Evolutionary conservation across 2,797 vertebrate genomes (phyloP), one percentile per base, ranked within the genome.

Genomic region (Stomatorhinus walkeri): DNA sequence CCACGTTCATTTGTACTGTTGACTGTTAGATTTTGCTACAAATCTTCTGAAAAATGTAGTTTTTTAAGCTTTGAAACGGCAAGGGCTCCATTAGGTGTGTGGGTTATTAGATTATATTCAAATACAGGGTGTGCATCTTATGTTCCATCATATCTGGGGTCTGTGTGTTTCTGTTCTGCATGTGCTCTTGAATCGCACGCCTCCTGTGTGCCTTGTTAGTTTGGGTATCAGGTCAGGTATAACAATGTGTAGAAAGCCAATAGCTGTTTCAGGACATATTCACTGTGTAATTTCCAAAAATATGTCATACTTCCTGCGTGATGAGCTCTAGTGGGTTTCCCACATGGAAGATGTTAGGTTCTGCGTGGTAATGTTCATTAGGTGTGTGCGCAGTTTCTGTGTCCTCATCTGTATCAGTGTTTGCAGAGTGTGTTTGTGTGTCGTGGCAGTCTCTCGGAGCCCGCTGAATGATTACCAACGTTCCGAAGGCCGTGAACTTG

Each of bases 381-480:
- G 16, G 36, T 46, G 14, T 19, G 36, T 79, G 36, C 9, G 72
- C 36, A 7, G 40, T 4, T 79, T 24, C 68, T n/a, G 2, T 79
- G 14, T 9, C 19, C 14, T 46, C 40, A 46, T 12, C 32, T 68
- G 36, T 68, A 28, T 19, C 14, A 52, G 56, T 76, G 88, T 46
- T n/a, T 64, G 19, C 8, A 10, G n/a, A 72, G 24, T 88, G 22
- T 64, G 14, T 88, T 19, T 89, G 52, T 91, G 89, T 48, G 48
- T 61, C 43, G 61, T 90, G 16, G 3, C 90, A 98, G 98, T 94
- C 43, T 93, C 94, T 89, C 96, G 97, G 89, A 98, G 97, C 36
- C 93, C 96, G 0, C 92, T 99, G 85, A 99, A 99, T 91, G 97
- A 98, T 92, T 99, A 97, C 95, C 97, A 99, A 94, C 96, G 96